Percentiles rank a stretch among this genome's conserved stretches.
Evolutionary conservation across 2,113 vertebrate species (phyloP).

Genomic region (Corydoras sp.): DNA sequence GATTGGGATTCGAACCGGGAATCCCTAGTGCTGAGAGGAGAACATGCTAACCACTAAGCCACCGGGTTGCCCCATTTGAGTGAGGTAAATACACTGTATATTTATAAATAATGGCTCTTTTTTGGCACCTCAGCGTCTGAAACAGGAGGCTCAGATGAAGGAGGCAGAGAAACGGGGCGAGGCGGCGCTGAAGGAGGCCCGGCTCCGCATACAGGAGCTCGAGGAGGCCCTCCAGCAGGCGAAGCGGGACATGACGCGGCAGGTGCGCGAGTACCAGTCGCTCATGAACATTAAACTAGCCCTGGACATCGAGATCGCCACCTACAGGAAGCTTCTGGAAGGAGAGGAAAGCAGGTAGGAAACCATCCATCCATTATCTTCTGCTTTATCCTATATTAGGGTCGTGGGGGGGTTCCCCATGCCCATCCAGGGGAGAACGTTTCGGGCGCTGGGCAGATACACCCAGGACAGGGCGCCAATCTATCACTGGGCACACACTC

Average conservation of each 20-base stretch:
- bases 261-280: constrained; percentile 37
- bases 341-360: constrained; percentile 38
- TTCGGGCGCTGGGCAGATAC: too few species aligned
- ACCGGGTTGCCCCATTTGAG: too few species aligned
- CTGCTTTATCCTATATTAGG: too few species aligned
- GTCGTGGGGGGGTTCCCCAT: too few species aligned
- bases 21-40: too few species aligned
- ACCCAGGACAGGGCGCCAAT: too few species aligned
- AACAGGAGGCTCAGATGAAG: constrained; percentile 12
- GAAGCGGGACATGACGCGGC: constrained; percentile 32
- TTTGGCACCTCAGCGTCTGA: constrained; percentile 9
- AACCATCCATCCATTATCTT: too few species aligned
- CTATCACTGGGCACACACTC: too few species aligned
- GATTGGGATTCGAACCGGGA: too few species aligned
- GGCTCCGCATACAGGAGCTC: constrained; percentile 22
- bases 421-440: too few species aligned
- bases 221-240: constrained; percentile 34
- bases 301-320: constrained; percentile 44
- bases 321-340: constrained; percentile 39
- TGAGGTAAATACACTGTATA: too few species aligned
- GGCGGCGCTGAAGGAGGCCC: constrained; percentile 18
- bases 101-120: not conserved
- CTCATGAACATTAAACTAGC: constrained; percentile 43
- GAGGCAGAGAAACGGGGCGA: constrained; percentile 29
- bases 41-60: too few species aligned